Conservation (phyloP, 2,113 vertebrate genomes). For the Aplodontia rufa region DNA sequence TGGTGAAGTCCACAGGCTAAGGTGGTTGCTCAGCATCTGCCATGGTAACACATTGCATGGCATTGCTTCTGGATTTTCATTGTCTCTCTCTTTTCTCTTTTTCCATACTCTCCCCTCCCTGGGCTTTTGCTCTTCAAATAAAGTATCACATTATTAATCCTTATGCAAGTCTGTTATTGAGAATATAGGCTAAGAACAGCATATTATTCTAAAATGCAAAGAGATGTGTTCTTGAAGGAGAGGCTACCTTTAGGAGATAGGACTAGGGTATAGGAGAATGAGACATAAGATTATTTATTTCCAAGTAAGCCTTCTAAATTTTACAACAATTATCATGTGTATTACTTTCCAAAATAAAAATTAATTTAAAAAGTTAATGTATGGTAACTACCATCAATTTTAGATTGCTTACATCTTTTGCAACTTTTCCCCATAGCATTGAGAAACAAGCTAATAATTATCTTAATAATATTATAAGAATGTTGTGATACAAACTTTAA, state of each 20-base stretch:
- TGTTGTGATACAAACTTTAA: not conserved
- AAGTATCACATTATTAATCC: not conserved
- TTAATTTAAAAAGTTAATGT: slow-evolving; percentile 39
- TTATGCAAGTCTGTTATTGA: not conserved
- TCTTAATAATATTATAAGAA: slow-evolving; percentile 37
- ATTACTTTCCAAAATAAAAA: slow-evolving; percentile 28
- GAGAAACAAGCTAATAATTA: slow-evolving; percentile 29
- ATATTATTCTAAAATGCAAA: not conserved
- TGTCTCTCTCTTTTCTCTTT: not conserved
- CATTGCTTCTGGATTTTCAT: rapidly evolving
- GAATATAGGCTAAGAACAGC: not conserved
- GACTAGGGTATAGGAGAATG: not conserved
- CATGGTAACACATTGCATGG: rapidly evolving
- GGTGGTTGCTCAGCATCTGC: rapidly evolving
- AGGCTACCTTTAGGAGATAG: not conserved
- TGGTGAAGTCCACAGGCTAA: not conserved
- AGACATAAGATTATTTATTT: not conserved
- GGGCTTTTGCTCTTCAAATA: not conserved
- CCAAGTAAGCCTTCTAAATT: not conserved
- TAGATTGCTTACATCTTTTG: not conserved
- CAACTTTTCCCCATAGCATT: not conserved
- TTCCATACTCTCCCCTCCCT: not conserved
- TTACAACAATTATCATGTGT: not conserved
- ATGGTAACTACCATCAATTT: not conserved
- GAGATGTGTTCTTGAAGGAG: not conserved